Evolutionary conservation across 2,797 vertebrate genomes (phyloP), one percentile per base, ranked within the genome.

Genomic region (Salarias fasciatus): DNA sequence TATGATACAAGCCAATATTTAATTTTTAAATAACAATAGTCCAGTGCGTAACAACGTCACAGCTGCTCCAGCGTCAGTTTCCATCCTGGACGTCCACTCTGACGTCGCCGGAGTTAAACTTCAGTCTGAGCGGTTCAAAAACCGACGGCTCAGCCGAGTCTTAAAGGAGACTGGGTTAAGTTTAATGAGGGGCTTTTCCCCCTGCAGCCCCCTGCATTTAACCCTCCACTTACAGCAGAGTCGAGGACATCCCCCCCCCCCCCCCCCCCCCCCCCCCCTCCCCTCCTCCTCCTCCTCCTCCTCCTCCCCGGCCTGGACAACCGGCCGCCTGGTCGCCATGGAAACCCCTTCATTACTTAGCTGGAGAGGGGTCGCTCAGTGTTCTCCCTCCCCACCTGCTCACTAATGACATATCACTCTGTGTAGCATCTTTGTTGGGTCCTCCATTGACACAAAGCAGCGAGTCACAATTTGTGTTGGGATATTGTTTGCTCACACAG

Each of bases 341-440:
- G 91, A 79, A 88, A 93, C 86, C 82, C 75, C 80, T 87, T 87
- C 81, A 88, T 76, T 82, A 82, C 80, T 81, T 78, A 68, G 63
- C 24, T 86, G 53, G 76, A 81, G 86, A 87, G 86, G 83, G 80
- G 63, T 74, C 75, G 80, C 80, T 74, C 83, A 50, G 51, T 75
- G 84, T 81, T 57, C 62, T 69, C 71, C 69, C 52, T 74, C 63
- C 82, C 87, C 88, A 90, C 87, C 87, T 90, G 85, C 83, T 82
- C 77, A 12, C 85, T 90, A 91, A 93, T 89, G 88, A 89, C 83
- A 87, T 72, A 88, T 93, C 88, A 82, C 77, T 82, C 75, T 80
- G 84, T 80, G 86, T 71, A 80, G 77, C 73, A 86, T 88, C 87
- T 89, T 91, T 92, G 88, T 91, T 84, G 66, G 73, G 55, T 82